Evolutionary conservation across 2,113 vertebrate species (phyloP), one percentile per base, ranked within the genome.

Genomic region (Symphodus melops): DNA sequence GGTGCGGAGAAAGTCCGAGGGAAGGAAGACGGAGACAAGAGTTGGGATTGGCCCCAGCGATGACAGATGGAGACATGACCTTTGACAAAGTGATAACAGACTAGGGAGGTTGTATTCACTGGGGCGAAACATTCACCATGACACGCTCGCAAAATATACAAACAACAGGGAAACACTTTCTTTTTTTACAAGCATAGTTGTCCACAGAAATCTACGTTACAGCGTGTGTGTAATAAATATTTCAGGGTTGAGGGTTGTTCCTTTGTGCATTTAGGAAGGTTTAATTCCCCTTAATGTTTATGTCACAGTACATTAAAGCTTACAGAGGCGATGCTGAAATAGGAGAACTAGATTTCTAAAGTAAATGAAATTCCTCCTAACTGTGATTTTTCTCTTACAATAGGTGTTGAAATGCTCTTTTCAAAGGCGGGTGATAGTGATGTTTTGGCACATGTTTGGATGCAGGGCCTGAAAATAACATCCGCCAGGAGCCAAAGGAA

Each of bases 1-100:
- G n/a, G n/a, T n/a, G 16, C 23, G 33, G 59, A 66, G 72, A 84
- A 87, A 72, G 76, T 86, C 64, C 3, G 19, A 68, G 62, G 48
- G 56, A 76, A 41, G 79, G 78, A 83, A 39, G 61, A 52, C 85
- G 36, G 69, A 61, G 28, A 66, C 57, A 78, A 66, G 39, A 39
- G 41, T 67, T 46, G 39, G 51, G 39, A 79, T 39, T 14, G 33
- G 63, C 62, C 84, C 68, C 65, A 68, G 71, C 58, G 71, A 72
- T 76, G 82, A 85, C 85, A 88, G 85, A 87, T 84, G 83, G 79
- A 53, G 60, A 56, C 42, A 1, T 87, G 82, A 89, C 78, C 82
- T 85, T 79, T 89, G 77, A 76, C 86, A 77, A 3, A 28, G 61
- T 48, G 41, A 74, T 73, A 81, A 84, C 77, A 72, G 72, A 69